A percentile compares a stretch with the other conserved stretches of the same genome.
These are phyloP conservation scores for human DNA, from an alignment of 2,113 vertebrate species.

Conservation along the genomic window GRCh38 chr14:27806501-27807000, in stretches of 20 bases:
- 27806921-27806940: not conserved
- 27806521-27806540: too few relatives aligned
- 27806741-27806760: not conserved
- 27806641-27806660: not conserved
- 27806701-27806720: conserved; percentile 11
- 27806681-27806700: not conserved
- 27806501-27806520: too few relatives aligned
- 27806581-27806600: not conserved
- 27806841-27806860: not conserved
- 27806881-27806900: not conserved
- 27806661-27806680: conserved; percentile 18
- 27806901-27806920: not conserved
- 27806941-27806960: not conserved
- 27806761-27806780: not conserved
- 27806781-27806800: not conserved
- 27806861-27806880: not conserved
- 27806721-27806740: not conserved
- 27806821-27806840: not conserved
- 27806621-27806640: not conserved
- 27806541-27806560: not conserved
- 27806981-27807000: not conserved
- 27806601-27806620: not conserved
- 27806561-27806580: not conserved
- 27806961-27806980: not conserved
- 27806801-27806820: not conserved